phyloP scores from a whole-genome alignment of 2,113 vertebrate genomes.

The Philantomba maxwellii region DNA sequence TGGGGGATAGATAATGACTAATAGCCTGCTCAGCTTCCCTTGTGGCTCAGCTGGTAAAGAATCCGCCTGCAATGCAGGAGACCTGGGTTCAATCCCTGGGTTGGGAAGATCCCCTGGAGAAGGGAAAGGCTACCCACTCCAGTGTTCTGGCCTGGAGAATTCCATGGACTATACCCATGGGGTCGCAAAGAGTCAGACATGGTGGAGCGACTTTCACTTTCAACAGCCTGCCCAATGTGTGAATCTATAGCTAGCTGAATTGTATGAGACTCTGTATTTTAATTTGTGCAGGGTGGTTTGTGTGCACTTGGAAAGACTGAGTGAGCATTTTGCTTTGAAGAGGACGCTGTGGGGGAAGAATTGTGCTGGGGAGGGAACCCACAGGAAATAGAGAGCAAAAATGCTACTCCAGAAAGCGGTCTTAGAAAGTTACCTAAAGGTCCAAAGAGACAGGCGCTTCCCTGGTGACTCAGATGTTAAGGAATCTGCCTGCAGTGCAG shows the following conservation, averaged over 20 bases:
- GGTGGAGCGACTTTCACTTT: background rate
- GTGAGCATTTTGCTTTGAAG: background rate
- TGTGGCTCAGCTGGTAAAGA: background rate
- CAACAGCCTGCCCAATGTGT: background rate
- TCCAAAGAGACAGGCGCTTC: background rate
- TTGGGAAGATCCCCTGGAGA: background rate
- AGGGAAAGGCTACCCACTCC: background rate
- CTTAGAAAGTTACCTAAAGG: background rate
- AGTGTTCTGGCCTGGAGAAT: background rate
- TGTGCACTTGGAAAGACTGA: background rate
- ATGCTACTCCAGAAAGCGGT: background rate
- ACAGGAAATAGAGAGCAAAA: background rate
- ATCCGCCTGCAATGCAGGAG: background rate
- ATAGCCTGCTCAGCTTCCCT: background rate
- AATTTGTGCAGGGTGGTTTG: background rate
- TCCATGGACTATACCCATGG: background rate
- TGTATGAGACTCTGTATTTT: background rate
- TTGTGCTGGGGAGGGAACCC: background rate
- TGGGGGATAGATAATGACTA: background rate
- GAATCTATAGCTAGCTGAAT: background rate
- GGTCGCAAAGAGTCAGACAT: background rate
- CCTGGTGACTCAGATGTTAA: background rate
- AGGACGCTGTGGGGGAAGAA: background rate
- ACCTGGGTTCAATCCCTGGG: background rate
- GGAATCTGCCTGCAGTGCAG: background rate